These are phyloP conservation scores for Seriola aureovittata DNA, from an alignment of 2,113 vertebrate genomes.

Conservation along the genomic window DNA sequence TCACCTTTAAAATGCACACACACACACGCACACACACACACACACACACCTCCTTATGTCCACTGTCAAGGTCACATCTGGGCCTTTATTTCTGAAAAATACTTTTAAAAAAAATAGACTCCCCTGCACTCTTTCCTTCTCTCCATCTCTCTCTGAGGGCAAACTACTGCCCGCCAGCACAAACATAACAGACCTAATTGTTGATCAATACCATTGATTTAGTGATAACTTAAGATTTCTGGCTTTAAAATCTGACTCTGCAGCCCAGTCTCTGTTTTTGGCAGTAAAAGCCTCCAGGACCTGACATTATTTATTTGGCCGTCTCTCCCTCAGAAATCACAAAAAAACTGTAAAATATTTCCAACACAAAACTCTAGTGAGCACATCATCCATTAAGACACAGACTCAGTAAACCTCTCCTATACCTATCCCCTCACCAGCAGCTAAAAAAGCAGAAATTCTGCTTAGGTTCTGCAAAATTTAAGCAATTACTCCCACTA, in stretches of 20 bases:
- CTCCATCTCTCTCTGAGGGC: neutral
- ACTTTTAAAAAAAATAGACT: slow-evolving; percentile 40
- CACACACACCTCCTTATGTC: neutral
- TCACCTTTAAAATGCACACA: slow-evolving; percentile 26
- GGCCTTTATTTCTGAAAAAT: slow-evolving; percentile 28
- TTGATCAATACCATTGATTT: slow-evolving; percentile 13
- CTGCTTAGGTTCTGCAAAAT: neutral
- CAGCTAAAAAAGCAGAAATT: neutral
- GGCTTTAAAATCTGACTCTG: neutral
- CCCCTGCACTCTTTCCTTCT: slow-evolving; percentile 6
- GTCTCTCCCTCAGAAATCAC: neutral
- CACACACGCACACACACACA: slow-evolving; percentile 5
- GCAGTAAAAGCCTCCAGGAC: neutral
- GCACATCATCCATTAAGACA: neutral
- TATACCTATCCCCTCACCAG: neutral
- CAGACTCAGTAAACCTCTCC: neutral
- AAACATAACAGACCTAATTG: neutral
- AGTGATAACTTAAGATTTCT: neutral
- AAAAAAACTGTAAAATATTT: neutral
- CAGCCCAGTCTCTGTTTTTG: neutral
- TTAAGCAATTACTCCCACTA: slow-evolving; percentile 4
- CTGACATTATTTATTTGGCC: neutral
- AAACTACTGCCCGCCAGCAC: neutral
- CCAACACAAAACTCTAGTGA: neutral
- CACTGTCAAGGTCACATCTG: slow-evolving; percentile 59